phyloP scores from a whole-genome alignment of 2,888 invertebrate genomes.

The Lasioglossum pauxillum region DNA sequence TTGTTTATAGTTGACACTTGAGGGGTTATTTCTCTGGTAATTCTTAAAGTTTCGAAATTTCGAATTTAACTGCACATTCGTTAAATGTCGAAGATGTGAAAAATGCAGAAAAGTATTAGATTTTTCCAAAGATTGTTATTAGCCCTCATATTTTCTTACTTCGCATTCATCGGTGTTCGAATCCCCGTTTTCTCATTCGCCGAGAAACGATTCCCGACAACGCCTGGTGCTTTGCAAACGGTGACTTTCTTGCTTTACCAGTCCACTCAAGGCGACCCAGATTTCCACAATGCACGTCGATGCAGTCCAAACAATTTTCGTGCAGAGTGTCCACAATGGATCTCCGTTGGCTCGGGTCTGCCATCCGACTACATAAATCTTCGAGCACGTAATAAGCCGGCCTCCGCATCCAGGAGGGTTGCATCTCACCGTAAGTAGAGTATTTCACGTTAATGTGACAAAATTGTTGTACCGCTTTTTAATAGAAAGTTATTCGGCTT shows the following conservation, averaged over 20 bases:
- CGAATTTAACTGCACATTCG: too few relatives aligned
- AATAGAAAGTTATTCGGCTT: not conserved
- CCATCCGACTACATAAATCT: conserved; percentile 50
- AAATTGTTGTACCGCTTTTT: not conserved
- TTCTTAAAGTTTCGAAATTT: too few relatives aligned
- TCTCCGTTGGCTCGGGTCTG: conserved; percentile 7
- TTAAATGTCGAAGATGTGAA: too few relatives aligned
- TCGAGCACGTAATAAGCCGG: conserved; percentile 58
- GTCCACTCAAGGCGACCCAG: conserved; percentile 50
- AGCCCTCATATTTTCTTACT: conserved; percentile 19
- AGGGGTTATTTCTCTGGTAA: too few relatives aligned
- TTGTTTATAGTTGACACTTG: too few relatives aligned
- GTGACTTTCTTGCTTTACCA: conserved; percentile 13
- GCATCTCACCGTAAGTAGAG: not conserved
- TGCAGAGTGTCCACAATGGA: conserved; percentile 27
- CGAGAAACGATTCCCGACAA: conserved; percentile 39
- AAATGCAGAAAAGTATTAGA: not conserved
- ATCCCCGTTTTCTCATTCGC: conserved; percentile 28
- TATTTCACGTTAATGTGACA: not conserved
- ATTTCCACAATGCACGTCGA: conserved; percentile 47
- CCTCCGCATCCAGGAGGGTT: conserved; percentile 30
- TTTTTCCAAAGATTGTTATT: not conserved
- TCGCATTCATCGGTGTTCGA: conserved; percentile 3
- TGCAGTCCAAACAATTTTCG: conserved; percentile 39
- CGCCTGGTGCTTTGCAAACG: conserved; percentile 31